These are phyloP conservation scores for Pseudorectes ferrugineus DNA, from an alignment of 2,113 vertebrate genomes.

Conservation along the genomic window DNA sequence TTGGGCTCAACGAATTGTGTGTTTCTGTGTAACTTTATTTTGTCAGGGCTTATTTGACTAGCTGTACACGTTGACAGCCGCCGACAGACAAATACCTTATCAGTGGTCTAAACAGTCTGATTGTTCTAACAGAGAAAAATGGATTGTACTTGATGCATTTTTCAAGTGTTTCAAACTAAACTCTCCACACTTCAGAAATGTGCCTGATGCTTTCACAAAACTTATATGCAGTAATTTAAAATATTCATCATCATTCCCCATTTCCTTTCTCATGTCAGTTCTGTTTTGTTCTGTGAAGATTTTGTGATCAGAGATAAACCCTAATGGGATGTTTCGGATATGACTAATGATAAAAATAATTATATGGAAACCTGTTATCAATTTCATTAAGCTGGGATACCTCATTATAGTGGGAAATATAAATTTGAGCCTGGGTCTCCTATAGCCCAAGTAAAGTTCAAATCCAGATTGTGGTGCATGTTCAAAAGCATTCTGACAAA, in stretches of 20 bases:
- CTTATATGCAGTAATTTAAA: neutral
- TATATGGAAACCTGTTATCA: neutral
- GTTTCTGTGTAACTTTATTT: slow-evolving; percentile 24
- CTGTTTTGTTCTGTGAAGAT: neutral
- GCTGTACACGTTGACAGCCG: neutral
- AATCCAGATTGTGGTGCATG: neutral
- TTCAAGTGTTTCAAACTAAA: neutral
- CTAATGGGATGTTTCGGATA: neutral
- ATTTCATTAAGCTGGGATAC: neutral
- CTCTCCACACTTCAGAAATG: neutral
- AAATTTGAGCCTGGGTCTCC: neutral
- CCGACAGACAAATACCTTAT: neutral
- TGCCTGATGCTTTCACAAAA: neutral
- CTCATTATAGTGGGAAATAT: neutral
- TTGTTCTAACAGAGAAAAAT: neutral
- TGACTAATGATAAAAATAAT: neutral
- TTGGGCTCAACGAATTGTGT: neutral
- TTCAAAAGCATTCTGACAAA: neutral
- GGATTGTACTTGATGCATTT: neutral
- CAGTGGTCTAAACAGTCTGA: neutral
- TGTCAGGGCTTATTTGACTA: neutral
- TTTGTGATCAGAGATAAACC: neutral
- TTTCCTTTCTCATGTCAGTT: neutral
- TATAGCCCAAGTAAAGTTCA: neutral
- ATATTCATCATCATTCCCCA: neutral